These are phyloP conservation scores for Sus cebifrons DNA, from an alignment of 2,797 vertebrate species.

Conservation along the genomic window DNA sequence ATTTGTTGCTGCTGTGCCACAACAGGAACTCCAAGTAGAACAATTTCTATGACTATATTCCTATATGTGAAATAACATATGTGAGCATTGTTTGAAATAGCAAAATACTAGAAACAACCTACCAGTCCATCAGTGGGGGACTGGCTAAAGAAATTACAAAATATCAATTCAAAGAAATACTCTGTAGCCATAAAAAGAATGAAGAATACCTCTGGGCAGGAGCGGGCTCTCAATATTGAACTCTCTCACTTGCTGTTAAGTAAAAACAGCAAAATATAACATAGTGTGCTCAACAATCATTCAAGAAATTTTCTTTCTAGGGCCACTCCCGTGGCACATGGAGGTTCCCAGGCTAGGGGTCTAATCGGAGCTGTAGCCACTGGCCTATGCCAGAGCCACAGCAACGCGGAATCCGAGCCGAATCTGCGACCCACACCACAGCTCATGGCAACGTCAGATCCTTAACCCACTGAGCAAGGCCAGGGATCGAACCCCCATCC, in stretches of 20 bases:
- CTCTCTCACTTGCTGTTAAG: not conserved
- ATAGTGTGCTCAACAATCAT: not conserved
- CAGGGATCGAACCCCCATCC: too few relatives aligned
- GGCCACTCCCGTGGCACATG: too few relatives aligned
- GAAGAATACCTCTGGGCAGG: too few relatives aligned
- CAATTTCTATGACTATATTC: not conserved
- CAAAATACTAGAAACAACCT: constrained; percentile 18
- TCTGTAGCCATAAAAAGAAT: not conserved
- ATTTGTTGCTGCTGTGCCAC: too few relatives aligned
- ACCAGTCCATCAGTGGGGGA: not conserved
- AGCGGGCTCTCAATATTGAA: not conserved
- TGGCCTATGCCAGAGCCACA: too few relatives aligned
- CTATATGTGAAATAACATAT: not conserved
- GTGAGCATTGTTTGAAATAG: not conserved
- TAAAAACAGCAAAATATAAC: not conserved
- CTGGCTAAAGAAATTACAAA: constrained; percentile 6
- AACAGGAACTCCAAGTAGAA: not conserved
- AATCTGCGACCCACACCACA: too few relatives aligned
- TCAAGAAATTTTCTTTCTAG: not conserved
- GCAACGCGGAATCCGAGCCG: too few relatives aligned
- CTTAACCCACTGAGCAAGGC: too few relatives aligned
- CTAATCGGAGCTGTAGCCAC: too few relatives aligned
- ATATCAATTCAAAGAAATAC: not conserved
- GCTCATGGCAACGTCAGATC: too few relatives aligned
- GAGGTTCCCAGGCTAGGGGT: too few relatives aligned